Conservation (phyloP, 1,140 invertebrate species). For the Neodiprion lecontei region DNA sequence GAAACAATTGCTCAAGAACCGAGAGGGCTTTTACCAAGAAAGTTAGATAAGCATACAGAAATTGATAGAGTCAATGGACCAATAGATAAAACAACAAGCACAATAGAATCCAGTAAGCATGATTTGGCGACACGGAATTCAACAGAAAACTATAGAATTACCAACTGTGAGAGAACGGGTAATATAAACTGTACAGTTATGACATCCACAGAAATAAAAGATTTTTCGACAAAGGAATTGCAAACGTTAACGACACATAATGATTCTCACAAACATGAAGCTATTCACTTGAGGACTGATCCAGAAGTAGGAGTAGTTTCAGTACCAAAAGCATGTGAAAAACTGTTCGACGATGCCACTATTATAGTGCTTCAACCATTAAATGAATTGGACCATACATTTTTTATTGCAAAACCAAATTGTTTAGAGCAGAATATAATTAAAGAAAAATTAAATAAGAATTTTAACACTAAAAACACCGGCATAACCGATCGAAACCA, state of each 20-base stretch:
- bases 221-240: background rate
- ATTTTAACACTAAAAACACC: background rate
- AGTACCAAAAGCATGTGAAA: background rate
- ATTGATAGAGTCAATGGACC: background rate
- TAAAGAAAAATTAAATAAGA: background rate
- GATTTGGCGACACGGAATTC: background rate
- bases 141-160: background rate
- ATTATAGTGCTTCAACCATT: background rate
- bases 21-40: background rate
- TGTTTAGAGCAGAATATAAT: background rate
- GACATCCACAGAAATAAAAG: slow-evolving; percentile 3
- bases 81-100: background rate
- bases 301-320: background rate
- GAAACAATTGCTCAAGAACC: background rate
- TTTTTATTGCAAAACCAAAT: background rate
- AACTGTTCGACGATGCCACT: background rate
- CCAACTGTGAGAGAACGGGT: background rate
- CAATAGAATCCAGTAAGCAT: background rate
- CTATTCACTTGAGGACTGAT: background rate
- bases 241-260: background rate
- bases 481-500: background rate
- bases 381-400: background rate
- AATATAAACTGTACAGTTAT: background rate
- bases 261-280: background rate
- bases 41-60: background rate